Evolutionary conservation across 2,113 vertebrate genomes (phyloP), one percentile per base, ranked within the genome.

Genomic region (Lycaon pictus): DNA sequence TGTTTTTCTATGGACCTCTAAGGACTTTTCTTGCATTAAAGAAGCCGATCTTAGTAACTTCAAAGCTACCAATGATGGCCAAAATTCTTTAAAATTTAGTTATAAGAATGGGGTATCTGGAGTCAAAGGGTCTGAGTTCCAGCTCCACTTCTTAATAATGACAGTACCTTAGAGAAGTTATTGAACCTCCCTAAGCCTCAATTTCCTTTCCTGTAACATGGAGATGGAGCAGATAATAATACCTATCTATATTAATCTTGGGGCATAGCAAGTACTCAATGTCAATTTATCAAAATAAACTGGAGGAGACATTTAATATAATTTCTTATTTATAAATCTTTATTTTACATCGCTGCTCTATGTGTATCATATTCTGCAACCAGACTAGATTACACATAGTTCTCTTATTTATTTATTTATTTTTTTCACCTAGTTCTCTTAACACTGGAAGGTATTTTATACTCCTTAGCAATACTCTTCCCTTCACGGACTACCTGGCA

Each of bases 1-100:
- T 90, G 15, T 67, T 90, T 95, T 90, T 90, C 80, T 51, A 58
- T 76, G 63, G 48, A 81, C 65, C 79, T 77, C 32, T 84, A 12
- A 84, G 37, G 67, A 48, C 32, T 90, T 65, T 65, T 56, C 48
- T 48, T 58, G 51, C 15, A 53, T 95, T 80, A 53, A 69, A 74
- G 67, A 82, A 90, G 60, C 3, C 22, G 58, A 62, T 79, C 51
- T 56, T 80, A 71, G 72, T 92, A 55, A 29, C 32, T 37, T 69
- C 29, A 53, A 92, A 62, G 63, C 58, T 72, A 79, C 27, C 29
- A 56, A 81, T 6, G 25, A 53, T 80, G 63, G 81, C 43, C 48
- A 55, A n/a, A 88, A 81, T 56, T 88, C 55, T 80, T 87, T 81
- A 92, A 92, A 63, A 72, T 72, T 25, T 43, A 91, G 55, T 11